These are phyloP conservation scores for Melanotaenia nigrans DNA, from an alignment of 2,797 vertebrate genomes.

Conservation along the genomic window DNA sequence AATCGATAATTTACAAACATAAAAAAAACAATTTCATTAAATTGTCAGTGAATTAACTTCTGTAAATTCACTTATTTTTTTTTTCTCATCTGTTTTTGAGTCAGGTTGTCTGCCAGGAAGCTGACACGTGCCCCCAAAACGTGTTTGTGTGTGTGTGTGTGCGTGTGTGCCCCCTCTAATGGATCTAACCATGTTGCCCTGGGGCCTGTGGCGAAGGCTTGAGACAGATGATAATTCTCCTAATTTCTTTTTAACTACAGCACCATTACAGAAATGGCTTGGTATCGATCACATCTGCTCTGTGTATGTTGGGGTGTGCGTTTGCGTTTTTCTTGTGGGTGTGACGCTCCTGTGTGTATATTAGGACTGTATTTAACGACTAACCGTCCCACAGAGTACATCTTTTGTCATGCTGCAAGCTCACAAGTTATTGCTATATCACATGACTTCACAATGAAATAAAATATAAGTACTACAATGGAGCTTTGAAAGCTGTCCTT, in stretches of 20 bases:
- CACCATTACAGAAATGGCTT: constrained; percentile 73
- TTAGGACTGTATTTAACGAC: constrained; percentile 42
- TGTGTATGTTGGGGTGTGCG: not conserved
- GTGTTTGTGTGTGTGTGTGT: constrained; percentile 9
- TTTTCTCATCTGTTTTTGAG: constrained; percentile 31
- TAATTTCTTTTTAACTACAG: constrained; percentile 85
- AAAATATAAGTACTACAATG: constrained; percentile 16
- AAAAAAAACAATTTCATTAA: constrained; percentile 40
- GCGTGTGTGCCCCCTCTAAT: constrained; percentile 51
- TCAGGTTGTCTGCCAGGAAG: constrained; percentile 20
- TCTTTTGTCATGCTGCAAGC: constrained; percentile 9
- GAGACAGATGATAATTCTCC: constrained; percentile 80
- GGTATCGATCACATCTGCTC: constrained; percentile 77
- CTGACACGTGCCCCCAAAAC: constrained; percentile 25
- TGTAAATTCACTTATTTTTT: constrained; percentile 46
- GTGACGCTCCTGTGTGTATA: constrained; percentile 31
- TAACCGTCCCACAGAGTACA: constrained; percentile 11
- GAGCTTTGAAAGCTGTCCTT: not conserved
- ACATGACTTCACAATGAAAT: not conserved
- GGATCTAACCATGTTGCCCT: constrained; percentile 53
- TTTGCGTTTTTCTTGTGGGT: constrained; percentile 1
- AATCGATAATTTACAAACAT: constrained; percentile 56
- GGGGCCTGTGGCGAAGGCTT: constrained; percentile 50
- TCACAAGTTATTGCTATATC: not conserved
- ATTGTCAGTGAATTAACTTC: constrained; percentile 38